phyloP scores from a whole-genome alignment of 2,113 vertebrate genomes.

The Jacana jacana region DNA sequence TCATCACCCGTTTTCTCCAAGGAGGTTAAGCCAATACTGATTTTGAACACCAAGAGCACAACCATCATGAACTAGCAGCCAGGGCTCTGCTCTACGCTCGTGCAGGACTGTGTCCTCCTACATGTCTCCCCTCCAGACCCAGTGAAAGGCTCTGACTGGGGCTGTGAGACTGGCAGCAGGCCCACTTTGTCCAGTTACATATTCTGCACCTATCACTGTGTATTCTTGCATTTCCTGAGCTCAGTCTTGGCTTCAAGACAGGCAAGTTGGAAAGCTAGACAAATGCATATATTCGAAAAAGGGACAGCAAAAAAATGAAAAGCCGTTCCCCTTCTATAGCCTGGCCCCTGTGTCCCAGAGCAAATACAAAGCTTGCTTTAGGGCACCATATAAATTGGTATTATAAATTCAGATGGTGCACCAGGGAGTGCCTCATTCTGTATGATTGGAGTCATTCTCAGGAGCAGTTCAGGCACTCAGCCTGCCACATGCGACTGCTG shows the following conservation, averaged over 20 bases:
- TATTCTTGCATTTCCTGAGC: neutral
- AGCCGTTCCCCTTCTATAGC: constrained; percentile 18
- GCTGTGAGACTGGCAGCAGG: neutral
- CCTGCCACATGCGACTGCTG: constrained; percentile 78
- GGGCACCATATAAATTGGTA: constrained; percentile 80
- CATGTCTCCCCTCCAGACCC: rapidly evolving
- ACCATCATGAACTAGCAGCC: neutral
- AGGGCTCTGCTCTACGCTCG: neutral
- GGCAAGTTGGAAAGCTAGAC: constrained; percentile 35
- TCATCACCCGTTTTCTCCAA: neutral
- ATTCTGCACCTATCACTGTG: neutral
- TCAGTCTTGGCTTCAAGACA: neutral
- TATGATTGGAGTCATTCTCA: constrained; percentile 78
- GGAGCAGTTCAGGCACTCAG: constrained; percentile 79
- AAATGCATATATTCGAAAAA: constrained; percentile 3
- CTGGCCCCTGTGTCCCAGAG: constrained; percentile 56
- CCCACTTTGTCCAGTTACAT: neutral
- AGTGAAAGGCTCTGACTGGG: neutral
- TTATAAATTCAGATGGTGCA: constrained; percentile 84
- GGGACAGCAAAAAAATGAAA: constrained; percentile 17
- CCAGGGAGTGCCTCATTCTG: constrained; percentile 81
- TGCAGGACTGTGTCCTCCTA: neutral
- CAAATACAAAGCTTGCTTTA: constrained; percentile 79
- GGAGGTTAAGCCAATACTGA: neutral
- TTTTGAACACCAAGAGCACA: neutral